Evolutionary conservation across 1,140 invertebrate genomes (phyloP), one percentile per base, ranked within the genome.

Genomic region (Aphidius ervi): DNA sequence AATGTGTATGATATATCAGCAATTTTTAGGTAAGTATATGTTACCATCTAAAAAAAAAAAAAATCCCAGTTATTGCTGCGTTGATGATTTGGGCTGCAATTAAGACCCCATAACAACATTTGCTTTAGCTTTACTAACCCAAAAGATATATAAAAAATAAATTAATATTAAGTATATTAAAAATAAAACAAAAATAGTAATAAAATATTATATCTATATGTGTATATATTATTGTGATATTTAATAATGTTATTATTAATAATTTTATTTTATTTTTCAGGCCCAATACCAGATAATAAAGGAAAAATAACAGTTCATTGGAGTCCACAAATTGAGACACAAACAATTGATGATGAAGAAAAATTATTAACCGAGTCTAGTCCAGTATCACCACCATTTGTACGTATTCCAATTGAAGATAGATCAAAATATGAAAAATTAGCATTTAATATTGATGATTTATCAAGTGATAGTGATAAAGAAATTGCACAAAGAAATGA

Each of bases 341-440:
- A 37, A 10, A 46, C 55, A 3, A 16, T 67, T 10, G 71, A 77
- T 46, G 75, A 79, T 8, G 75, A 76, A 16, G 70, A 70, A 5
- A 71, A 68, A 0, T 61, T 77, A 10, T 57, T 75, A 3, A 67
- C 68, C 0, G 74, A 78, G 46, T 65, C 72, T 16, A 73, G 67
- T 64, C 70, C 80, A 0, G 70, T 71, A 5, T 82, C 82, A 7
- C 81, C 82, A 4, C 79, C 79, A 1, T 89, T 88, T 67, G 83
- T 87, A 0, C 83, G 83, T 63, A 81, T 84, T 0, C 88, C 88
- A 0, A 64, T 86, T 0, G 88, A 91, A 65, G 87, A 91, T 74
- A 79, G 88, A 9, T 89, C 88, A n/a, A 91, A 90, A 65, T 91
- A 91, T 67, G 88, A 90, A 65, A 91, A 91, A 68, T 73, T 91